Base-by-base conservation (phyloP, 2,888 invertebrate genomes). In the Acleris holmiana region DNA sequence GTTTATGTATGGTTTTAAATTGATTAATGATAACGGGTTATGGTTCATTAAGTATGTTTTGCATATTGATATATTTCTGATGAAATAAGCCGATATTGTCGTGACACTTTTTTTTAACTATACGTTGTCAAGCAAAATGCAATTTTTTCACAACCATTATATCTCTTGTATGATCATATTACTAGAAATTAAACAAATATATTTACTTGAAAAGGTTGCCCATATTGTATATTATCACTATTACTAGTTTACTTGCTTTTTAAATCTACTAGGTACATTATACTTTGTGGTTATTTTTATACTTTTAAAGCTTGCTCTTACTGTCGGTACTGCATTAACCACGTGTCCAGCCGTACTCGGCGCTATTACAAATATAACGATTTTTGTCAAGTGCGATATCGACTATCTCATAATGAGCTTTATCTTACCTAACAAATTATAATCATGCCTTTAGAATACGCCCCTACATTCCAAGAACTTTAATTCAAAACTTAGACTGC, bases 361-460 rank as follows among this genome's bases (percentile, higher is more conserved):
- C 35, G 5, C 48, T 47, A 21, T 54, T 64, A 41, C 21, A 19
- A 47, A 5, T 53, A 55, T 53, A 23, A 44, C 46, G 74, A 79
- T 78, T 79, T 79, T 79, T 78, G 79, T 75, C 72, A 71, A 73
- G 66, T 68, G 61, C 66, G 70, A 69, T 66, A 57, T 61, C 61
- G 21, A 48, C 58, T 61, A 66, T 66, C 61, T 62, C 25, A 66
- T 67, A 69, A 68, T 68, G 57, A 51, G 65, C 63, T 44, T 50
- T 69, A 68, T 48, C 55, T 65, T 44, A 55, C 41, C 19, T 64
- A 64, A 64, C 55, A 53, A 41, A 55, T 58, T 19, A 64, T 58
- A 50, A 25, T 58, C 21, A 35, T 40, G 4, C 21, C 48, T 23
- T 21, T 44, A 44, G 4, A 8, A 23, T 41, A 41, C 23, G 13